Base-by-base conservation (phyloP, 92 coral and sea anemone species). In the Heteractis magnifica region DNA sequence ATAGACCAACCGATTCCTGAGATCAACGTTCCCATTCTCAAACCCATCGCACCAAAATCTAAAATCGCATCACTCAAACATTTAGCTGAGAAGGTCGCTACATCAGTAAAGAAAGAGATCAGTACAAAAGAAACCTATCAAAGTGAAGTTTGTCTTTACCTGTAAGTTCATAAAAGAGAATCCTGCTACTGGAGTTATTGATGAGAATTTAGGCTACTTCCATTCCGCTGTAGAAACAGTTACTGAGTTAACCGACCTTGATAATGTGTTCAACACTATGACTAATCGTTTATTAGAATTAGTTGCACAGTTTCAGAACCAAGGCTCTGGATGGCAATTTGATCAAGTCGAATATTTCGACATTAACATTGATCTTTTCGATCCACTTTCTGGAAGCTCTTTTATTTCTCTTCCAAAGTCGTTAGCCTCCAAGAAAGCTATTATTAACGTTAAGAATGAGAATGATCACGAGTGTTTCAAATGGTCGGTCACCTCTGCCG, bases 391-490 rank as follows among this genome's bases (percentile, higher is more conserved):
- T 16, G 93, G 90, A 60, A 62, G 82, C 20, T 86, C 90, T 0
- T 90, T 71, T 77, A 90, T 90, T 75, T 26, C 77, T 1, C 73
- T 79, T 0, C 88, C 93, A 50, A n/a, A 15, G 0, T 52, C 52
- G 48, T 59, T 89, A 49, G 79, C 85, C 3, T 18, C 64, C 52
- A 89, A 86, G 76, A 78, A 90, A 15, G 87, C 90, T 8, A 79
- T 90, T 53, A 58, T 90, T 26, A 90, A 90, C 44, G 88, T 87
- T 15, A 87, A 86, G 79, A 90, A 90, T 34, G 86, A 86, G 55
- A 79, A 86, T 0, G 93, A 90, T 65, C 71, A 83, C 41, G 88
- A 90, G 34, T 86, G 93, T 79, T 90, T 90, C 85, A 90, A 86
- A 12, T 90, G 90, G 93, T 90, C 88, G 15, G 90, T 90, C 7